These are phyloP conservation scores for Alviniconcha strummeri DNA, from an alignment of 2,888 invertebrate species.

Conservation along the genomic window DNA sequence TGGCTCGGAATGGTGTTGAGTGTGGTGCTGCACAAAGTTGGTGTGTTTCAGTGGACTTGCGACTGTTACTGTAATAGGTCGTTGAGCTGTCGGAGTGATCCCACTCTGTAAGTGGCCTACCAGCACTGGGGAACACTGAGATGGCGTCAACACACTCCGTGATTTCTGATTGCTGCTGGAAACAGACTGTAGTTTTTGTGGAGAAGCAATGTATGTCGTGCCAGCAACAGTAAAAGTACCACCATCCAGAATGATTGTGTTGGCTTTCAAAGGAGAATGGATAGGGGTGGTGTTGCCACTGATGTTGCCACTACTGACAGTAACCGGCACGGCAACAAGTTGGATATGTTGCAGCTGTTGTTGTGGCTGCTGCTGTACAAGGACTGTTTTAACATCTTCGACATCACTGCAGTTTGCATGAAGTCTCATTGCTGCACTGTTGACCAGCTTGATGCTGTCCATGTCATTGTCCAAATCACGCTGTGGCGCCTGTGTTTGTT, in stretches of 20 bases:
- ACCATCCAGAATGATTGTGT: conserved; percentile 21
- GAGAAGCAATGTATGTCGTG: conserved; percentile 36
- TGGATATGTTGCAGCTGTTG: conserved; percentile 27
- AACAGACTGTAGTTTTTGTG: conserved; percentile 38
- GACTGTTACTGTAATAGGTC: conserved; percentile 28
- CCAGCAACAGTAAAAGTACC: conserved; percentile 30
- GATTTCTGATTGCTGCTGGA: conserved; percentile 22
- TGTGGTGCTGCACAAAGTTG: conserved; percentile 26
- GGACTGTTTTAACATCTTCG: conserved; percentile 52
- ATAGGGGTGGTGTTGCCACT: conserved; percentile 29
- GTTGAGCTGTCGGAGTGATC: conserved; percentile 19
- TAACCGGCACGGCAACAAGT: conserved; percentile 19
- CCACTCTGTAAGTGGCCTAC: conserved; percentile 56
- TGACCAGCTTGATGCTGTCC: neutral
- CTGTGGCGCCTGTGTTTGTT: conserved; percentile 29
- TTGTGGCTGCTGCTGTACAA: conserved; percentile 38
- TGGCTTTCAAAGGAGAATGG: conserved; percentile 29
- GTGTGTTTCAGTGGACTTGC: conserved; percentile 31
- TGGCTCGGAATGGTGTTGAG: conserved; percentile 23
- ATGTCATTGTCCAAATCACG: neutral
- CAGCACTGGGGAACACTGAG: conserved; percentile 59
- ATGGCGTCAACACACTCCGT: conserved; percentile 44
- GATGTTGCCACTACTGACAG: conserved; percentile 20
- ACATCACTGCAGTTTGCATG: conserved; percentile 54
- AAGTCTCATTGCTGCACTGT: conserved; percentile 41